These are phyloP conservation scores for Enteromius unitaeniatus DNA, from an alignment of 2,797 vertebrate species.

Conservation along the genomic window DNA sequence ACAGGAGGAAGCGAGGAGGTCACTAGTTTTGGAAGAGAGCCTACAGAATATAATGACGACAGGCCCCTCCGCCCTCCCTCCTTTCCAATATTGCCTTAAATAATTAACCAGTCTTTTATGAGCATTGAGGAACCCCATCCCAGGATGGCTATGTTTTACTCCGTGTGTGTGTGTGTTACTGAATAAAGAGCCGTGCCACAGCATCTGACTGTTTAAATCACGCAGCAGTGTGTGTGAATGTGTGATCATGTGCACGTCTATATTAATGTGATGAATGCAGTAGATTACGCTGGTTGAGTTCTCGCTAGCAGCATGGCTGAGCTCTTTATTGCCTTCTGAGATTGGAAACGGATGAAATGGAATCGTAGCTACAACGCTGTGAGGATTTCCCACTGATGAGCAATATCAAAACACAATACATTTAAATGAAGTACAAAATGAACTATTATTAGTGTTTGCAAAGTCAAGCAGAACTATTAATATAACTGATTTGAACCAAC, in stretches of 20 bases:
- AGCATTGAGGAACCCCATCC: conserved; percentile 39
- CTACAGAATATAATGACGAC: conserved; percentile 27
- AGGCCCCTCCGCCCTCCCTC: conserved; percentile 4
- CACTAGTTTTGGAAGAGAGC: conserved; percentile 5
- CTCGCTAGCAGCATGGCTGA: conserved; percentile 21
- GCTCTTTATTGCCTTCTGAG: conserved; percentile 35
- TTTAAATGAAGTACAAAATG: background rate
- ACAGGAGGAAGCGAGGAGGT: background rate
- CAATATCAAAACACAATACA: conserved; percentile 17
- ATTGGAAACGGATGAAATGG: conserved; percentile 37
- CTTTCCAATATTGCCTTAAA: conserved; percentile 62
- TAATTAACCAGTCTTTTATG: conserved; percentile 61
- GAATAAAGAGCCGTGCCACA: conserved; percentile 44
- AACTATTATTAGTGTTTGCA: background rate
- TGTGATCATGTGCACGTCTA: conserved; percentile 46
- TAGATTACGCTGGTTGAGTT: conserved; percentile 37
- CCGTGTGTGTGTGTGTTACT: conserved; percentile 45
- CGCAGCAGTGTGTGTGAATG: conserved; percentile 16
- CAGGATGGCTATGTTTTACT: conserved; percentile 17
- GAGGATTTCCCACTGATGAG: conserved; percentile 30
- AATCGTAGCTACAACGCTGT: conserved; percentile 4
- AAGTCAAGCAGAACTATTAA: background rate
- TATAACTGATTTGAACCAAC: background rate
- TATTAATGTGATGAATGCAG: conserved; percentile 58
- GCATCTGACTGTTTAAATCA: conserved; percentile 54